phyloP scores from a whole-genome alignment of 1,140 invertebrate species.

The Dysdera silvatica region DNA sequence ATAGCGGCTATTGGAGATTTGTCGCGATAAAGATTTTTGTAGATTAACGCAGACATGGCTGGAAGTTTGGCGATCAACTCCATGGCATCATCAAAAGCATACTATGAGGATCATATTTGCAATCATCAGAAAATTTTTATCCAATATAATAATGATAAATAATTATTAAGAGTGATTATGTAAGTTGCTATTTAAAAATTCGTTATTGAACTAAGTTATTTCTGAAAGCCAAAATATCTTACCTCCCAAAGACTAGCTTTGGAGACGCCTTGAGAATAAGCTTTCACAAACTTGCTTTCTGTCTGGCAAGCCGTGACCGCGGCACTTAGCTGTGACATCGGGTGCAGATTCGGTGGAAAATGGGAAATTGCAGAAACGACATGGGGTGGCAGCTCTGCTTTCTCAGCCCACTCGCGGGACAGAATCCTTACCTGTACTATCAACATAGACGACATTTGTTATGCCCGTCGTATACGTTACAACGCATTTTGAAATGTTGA shows the following conservation, averaged over 20 bases:
- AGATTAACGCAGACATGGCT: conserved; percentile 89
- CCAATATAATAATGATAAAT: background rate
- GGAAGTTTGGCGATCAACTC: conserved; percentile 93
- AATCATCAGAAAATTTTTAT: background rate
- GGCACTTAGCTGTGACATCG: conserved; percentile 89
- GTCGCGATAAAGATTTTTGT: conserved; percentile 77
- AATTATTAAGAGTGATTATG: background rate
- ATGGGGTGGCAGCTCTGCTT: conserved; percentile 79
- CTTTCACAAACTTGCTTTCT: conserved; percentile 89
- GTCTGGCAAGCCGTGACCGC: conserved; percentile 86
- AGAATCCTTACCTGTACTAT: conserved; percentile 57
- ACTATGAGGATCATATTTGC: conserved; percentile 41
- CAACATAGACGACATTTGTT: no score
- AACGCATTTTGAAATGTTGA: no score
- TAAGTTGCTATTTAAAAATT: background rate
- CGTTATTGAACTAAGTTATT: background rate
- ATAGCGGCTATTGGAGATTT: conserved; percentile 80
- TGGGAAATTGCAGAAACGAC: conserved; percentile 90
- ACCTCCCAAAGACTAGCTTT: conserved; percentile 86
- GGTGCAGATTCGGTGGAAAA: conserved; percentile 71
- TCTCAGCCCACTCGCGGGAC: conserved; percentile 80
- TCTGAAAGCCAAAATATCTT: conserved; percentile 33
- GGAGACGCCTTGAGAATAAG: conserved; percentile 74
- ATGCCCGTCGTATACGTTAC: no score
- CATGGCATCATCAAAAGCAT: conserved; percentile 87